Evolutionary conservation across 1,140 invertebrate species (phyloP), one percentile per base, ranked within the genome.

Genomic region (Drosophila subobscura): DNA sequence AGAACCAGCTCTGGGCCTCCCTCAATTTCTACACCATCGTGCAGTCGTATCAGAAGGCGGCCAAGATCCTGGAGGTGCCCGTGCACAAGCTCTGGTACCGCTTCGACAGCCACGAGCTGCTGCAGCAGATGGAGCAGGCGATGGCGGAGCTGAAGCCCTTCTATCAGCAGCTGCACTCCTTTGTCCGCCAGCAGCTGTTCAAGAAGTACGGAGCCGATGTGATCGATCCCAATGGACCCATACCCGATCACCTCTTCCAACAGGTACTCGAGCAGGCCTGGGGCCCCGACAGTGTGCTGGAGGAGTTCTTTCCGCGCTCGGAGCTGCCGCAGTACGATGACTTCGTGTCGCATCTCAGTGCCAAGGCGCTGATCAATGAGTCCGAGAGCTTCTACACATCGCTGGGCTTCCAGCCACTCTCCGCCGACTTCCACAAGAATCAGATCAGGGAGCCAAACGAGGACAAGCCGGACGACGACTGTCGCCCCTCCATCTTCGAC

Each of bases 161-260:
- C 1, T 98, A 98, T 86, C 89, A 96, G 53, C 94, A 98, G 90
- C 85, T 99, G 0, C 98, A 99, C 77, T 95, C 96, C 0, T 98
- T 98, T 77, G 96, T 98, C 0, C 93, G 97, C 29, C 92, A 93
- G 25, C 94, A 95, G 58, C 92, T 99, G 12, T 92, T 94, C 10
- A 92, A 95, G 77, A 94, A 95, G 77, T 97, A 97, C 80, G 96
- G 96, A 0, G 93, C 94, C 8, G 90, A 94, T 8, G 91, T 96
- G 1, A 92, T 96, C 0, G 93, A 94, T 3, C 93, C 93, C 3
- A 93, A 93, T 52, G 96, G 96, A 7, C 96, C 96, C 0, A 97
- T 99, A 63, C 97, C 97, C 0, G 97, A 97, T 3, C 97, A 99
- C 93, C 91, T 99, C 1, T 92, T 97, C 74, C 95, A 91, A 54